Evolutionary conservation across 2,888 invertebrate genomes (phyloP), one percentile per base, ranked within the genome.

Genomic region (Mythimna vitellina): DNA sequence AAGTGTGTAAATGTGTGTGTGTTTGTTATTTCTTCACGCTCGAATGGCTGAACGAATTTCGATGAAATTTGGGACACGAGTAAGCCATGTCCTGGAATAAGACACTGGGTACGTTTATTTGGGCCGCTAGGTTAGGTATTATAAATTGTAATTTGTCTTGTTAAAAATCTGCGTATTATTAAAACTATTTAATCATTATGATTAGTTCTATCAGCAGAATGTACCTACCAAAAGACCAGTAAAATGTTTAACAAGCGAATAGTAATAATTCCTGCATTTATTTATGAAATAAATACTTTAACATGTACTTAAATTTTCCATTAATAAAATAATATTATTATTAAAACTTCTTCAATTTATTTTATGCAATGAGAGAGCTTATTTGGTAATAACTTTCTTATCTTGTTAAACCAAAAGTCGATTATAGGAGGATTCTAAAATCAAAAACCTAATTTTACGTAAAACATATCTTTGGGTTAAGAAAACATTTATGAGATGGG

Each of bases 281-380:
- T 67, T 53, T 62, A 14, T 29, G 17, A 32, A 64, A 54, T 53
- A 68, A 74, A 57, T 57, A 63, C 51, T 46, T 25, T 65, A 65
- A 62, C 38, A 42, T 38, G 8, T 1, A 29, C 38, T 64, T 6
- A 38, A 62, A 56, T 46, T 57, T 46, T 32, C 12, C 14, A 29
- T n/a, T 57, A 20, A 58, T 56, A 51, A 32, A 70, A 66, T 38
- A 12, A 14, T 14, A 9, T 35, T 35, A 8, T 35, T 9, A 35
- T 54, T 46, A 46, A 51, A 66, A 66, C 17, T 60, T 64, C 46
- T 14, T 12, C 56, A 64, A n/a, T 49, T 63, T n/a, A 61, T 65
- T 71, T 46, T 56, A 29, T 12, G 35, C 38, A 20, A 17, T 32
- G 35, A 54, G 51, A 42, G 20, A 65, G 65, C 20, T 76, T 51